phyloP scores from a whole-genome alignment of 2,797 vertebrate species.

The Myripristis murdjan region DNA sequence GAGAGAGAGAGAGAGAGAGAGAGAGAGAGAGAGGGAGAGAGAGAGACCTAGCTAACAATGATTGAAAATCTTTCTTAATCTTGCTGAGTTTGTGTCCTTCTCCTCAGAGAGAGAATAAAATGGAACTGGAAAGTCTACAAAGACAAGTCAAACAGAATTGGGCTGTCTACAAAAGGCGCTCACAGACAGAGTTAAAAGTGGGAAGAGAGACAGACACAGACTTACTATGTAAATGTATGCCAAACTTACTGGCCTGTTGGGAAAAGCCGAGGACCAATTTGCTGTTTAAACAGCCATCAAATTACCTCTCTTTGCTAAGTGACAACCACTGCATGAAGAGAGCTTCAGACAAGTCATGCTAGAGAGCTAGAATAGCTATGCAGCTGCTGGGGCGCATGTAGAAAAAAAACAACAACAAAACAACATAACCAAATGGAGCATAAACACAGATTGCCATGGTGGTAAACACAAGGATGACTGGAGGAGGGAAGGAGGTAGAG shows the following conservation, averaged over 20 bases:
- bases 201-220: slow-evolving; percentile 64
- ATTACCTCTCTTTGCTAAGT: slow-evolving; percentile 73
- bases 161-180: slow-evolving; percentile 57
- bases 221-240: slow-evolving; percentile 77
- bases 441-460: slow-evolving; percentile 18
- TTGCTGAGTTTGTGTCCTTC: slow-evolving; percentile 28
- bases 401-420: slow-evolving; percentile 24
- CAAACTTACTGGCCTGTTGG: slow-evolving; percentile 69
- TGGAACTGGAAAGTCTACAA: slow-evolving; percentile 51
- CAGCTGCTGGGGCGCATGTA: slow-evolving; percentile 46
- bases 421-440: slow-evolving; percentile 37
- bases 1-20: neutral
- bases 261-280: slow-evolving; percentile 76
- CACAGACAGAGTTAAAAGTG: slow-evolving; percentile 59
- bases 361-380: slow-evolving; percentile 55
- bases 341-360: slow-evolving; percentile 69
- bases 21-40: slow-evolving; percentile 12
- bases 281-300: slow-evolving; percentile 81
- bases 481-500: neutral
- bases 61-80: slow-evolving; percentile 38
- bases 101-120: slow-evolving; percentile 51
- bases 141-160: slow-evolving; percentile 61
- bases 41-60: slow-evolving; percentile 6
- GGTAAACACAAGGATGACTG: neutral
- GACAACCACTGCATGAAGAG: slow-evolving; percentile 70